Evolutionary conservation across 2,888 invertebrate genomes (phyloP), one percentile per base, ranked within the genome.

Genomic region (Cylloceria caligata): DNA sequence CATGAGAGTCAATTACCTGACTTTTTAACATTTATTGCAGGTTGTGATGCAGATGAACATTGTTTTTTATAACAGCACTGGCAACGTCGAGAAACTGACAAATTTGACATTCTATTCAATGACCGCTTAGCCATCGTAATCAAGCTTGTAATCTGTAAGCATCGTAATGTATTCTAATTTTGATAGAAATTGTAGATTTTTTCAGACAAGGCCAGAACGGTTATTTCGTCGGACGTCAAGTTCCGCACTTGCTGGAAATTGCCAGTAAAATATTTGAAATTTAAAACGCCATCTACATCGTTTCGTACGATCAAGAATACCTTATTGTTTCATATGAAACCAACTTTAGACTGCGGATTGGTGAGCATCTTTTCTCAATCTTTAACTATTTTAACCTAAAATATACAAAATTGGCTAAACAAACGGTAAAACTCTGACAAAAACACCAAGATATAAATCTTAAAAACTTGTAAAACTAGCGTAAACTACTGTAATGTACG

Each of bases 401-500:
- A 60, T 57, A 30, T 60, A 55, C 27, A n/a, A 36, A 36, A 6
- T 9, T 36, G 34, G 2, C 39, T 21, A 62, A 39, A 36, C 4
- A 62, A 62, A 62, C 9, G 9, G 21, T 62, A 62, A 62, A 39
- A 39, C 62, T 39, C 21, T 19, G 2, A 0, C 2, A 30, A 36
- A 42, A 67, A 36, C 24, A 27, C 24, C 1, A 27, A 27, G 19
- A 34, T 67, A 13, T 52, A 34, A 45, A 60, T 39, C 36, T 45
- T 42, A 36, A 19, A 75, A 64, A 68, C 45, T 71, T 65, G 52
- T 21, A 36, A 64, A 27, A 71, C 19, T 34, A n/a, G 19, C 45
- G 62, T 45, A 13, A 21, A 39, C 21, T 65, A 71, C 30, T 36
- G 4, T 27, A 27, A 55, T 27, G 55, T 36, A 60, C 75, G n/a